Base-by-base conservation (phyloP, 1,140 invertebrate genomes). In the Holotrichia oblita region DNA sequence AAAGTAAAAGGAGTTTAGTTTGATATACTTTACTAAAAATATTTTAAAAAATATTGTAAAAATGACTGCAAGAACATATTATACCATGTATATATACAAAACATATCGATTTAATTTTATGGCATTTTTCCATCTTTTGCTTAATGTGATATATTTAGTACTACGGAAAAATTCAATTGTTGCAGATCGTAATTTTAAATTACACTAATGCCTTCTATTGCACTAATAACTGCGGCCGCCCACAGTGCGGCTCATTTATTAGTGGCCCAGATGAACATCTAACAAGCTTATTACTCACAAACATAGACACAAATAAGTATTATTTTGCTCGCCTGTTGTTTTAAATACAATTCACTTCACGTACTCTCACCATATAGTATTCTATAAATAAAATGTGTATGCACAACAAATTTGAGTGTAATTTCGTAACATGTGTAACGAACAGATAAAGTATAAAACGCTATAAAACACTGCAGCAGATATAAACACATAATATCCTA, bases 121-220 rank as follows among this genome's bases (percentile, higher is more conserved):
- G 42, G 14, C 14, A 14, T 34, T 34, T 34, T 34, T 55, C 14
- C 48, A n/a, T n/a, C 48, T 14, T 55, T 17, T 17, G n/a, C 14
- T 17, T 55, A 55, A 55, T 17, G 14, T 17, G 6, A 17, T 55
- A 55, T 55, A 27, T 27, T 27, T 34, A 69, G 7, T 69, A 22
- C 22, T 27, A 34, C 20, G 22, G 61, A 14, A 69, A 69, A 69
- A 69, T 34, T 7, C 22, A 69, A 27, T 69, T 34, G 59, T 69
- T 69, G 20, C 27, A 20, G 61, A 69, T 69, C 61, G 27, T 69
- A 69, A 69, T 69, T 69, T 69, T 69, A 69, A 69, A 69, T 69
- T 69, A 27, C 61, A 27, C 20, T 69, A 69, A 69, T 69, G 61
- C 61, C 12, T 69, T 10, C 61, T 69, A 69, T 69, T 69, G 61